Conservation (phyloP, 1,140 invertebrate species). For the Babylonia areolata region DNA sequence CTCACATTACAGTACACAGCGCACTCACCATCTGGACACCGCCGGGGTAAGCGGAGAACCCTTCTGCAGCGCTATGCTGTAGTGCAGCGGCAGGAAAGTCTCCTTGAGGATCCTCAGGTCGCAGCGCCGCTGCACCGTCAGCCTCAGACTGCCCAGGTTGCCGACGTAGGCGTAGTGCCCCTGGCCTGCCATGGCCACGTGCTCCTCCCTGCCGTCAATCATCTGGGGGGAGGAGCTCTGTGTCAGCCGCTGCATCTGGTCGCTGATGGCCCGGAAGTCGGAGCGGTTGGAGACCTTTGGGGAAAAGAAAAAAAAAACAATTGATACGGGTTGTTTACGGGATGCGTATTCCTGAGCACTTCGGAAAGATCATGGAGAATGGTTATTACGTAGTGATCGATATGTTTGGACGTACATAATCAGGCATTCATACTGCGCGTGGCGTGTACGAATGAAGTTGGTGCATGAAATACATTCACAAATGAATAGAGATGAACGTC, state of each 20-base stretch:
- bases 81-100: constrained; percentile 27
- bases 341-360: too few relatives aligned
- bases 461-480: too few relatives aligned
- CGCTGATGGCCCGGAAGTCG: not conserved
- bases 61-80: constrained; percentile 29
- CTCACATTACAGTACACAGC: not conserved
- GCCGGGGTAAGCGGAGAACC: constrained; percentile 8
- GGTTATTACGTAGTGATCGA: too few relatives aligned
- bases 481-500: too few relatives aligned
- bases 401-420: too few relatives aligned
- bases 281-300: constrained; percentile 22
- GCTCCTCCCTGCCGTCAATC: not conserved
- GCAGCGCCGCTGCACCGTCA: constrained; percentile 2
- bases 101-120: constrained; percentile 28
- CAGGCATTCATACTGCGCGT: too few relatives aligned
- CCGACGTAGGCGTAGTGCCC: constrained; percentile 30
- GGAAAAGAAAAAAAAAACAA: too few relatives aligned
- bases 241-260: not conserved
- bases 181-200: not conserved
- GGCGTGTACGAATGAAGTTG: too few relatives aligned
- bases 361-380: too few relatives aligned
- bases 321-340: too few relatives aligned
- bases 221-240: not conserved
- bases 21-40: constrained; percentile 31
- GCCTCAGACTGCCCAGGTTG: constrained; percentile 19